phyloP scores from a whole-genome alignment of 2,797 vertebrate genomes.

The Cichlasoma orientale region DNA sequence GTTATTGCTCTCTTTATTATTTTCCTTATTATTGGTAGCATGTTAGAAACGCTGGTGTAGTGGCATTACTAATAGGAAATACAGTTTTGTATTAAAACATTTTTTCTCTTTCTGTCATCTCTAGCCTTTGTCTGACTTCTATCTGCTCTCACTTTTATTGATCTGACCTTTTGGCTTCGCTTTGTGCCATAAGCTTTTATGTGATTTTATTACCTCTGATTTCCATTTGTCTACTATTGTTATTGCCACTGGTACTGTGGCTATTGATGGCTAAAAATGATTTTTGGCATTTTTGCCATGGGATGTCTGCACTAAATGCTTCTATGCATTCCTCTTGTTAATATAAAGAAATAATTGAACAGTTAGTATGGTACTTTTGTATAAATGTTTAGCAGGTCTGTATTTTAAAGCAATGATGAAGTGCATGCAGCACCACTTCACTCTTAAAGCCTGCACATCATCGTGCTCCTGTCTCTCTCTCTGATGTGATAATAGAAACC shows the following conservation, averaged over 20 bases:
- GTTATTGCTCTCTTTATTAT: not conserved
- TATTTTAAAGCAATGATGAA: not conserved
- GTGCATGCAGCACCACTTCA: not conserved
- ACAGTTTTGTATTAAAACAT: not conserved
- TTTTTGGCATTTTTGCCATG: not conserved
- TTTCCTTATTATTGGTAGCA: accelerated
- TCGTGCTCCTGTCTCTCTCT: not conserved
- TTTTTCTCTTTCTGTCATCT: not conserved
- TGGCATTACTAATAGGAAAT: not conserved
- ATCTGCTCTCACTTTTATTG: not conserved
- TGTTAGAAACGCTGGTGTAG: accelerated
- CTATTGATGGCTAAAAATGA: not conserved
- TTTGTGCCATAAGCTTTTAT: not conserved
- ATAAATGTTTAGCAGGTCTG: not conserved
- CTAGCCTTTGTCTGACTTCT: not conserved
- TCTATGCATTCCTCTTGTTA: no score
- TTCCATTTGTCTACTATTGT: not conserved
- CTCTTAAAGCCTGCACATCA: not conserved
- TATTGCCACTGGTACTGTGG: not conserved
- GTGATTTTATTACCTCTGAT: not conserved
- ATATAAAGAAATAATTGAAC: no score
- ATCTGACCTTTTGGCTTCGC: not conserved
- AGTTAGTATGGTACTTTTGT: accelerated
- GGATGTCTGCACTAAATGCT: no score
- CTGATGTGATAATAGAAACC: not conserved